phyloP scores from a whole-genome alignment of 2,797 vertebrate species.

The Sebastes matsubarae region DNA sequence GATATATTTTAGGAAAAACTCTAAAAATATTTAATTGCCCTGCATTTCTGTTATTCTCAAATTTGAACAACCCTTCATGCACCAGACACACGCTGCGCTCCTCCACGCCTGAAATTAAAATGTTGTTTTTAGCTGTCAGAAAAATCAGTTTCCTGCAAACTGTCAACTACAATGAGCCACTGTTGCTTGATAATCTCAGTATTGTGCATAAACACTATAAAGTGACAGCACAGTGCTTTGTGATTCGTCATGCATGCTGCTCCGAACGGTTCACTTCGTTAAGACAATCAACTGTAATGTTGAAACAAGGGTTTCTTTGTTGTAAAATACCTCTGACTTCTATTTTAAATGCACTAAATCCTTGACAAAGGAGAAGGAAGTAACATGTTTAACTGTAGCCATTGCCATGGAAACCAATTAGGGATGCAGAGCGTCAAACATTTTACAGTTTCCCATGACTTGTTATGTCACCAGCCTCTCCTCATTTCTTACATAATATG shows the following conservation, averaged over 20 bases:
- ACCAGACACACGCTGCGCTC: constrained; percentile 21
- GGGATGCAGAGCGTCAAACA: constrained; percentile 41
- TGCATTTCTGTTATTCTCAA: constrained; percentile 23
- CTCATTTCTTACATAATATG: constrained; percentile 51
- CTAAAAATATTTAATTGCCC: not conserved
- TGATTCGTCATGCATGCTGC: constrained; percentile 32
- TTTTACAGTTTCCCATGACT: constrained; percentile 31
- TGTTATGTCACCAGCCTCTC: constrained; percentile 52
- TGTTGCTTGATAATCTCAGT: constrained; percentile 10
- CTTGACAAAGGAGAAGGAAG: constrained; percentile 48
- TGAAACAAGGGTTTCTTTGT: constrained; percentile 38
- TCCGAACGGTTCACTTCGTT: constrained; percentile 23
- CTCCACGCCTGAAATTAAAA: constrained; percentile 58
- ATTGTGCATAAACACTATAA: constrained; percentile 15
- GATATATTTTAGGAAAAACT: constrained; percentile 1
- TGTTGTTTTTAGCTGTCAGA: constrained; percentile 44
- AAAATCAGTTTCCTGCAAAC: constrained; percentile 29
- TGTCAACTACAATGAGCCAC: constrained; percentile 25
- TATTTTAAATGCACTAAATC: constrained; percentile 36
- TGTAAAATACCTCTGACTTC: constrained; percentile 36
- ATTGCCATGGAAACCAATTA: constrained; percentile 56
- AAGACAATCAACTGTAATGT: constrained; percentile 45
- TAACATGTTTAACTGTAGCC: constrained; percentile 27
- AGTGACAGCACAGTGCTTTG: constrained; percentile 41
- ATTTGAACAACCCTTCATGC: constrained; percentile 4